A percentile compares a stretch with the other conserved stretches of the same genome.
Conservation (phyloP, 2,888 invertebrate species). For the Thera britannica region DNA sequence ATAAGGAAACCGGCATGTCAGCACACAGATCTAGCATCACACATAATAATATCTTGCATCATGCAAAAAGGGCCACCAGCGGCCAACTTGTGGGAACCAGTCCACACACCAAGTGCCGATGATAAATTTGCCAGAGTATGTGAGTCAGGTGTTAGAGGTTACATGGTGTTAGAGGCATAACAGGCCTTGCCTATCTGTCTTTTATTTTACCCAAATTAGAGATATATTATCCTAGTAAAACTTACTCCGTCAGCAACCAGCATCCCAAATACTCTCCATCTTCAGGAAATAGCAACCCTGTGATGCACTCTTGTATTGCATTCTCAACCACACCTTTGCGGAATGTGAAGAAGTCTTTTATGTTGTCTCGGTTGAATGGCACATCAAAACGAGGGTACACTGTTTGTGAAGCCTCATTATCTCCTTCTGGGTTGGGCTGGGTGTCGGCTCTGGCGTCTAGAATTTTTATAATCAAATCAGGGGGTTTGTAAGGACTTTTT, state of each 20-base stretch:
- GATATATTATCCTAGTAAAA: slow-evolving; percentile 34
- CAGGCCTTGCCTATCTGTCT: not conserved
- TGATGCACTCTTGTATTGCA: slow-evolving; percentile 89
- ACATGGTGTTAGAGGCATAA: no score
- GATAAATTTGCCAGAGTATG: no score
- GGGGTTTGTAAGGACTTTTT: no score
- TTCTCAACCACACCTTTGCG: slow-evolving; percentile 89
- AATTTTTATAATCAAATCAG: not conserved
- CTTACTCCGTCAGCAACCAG: slow-evolving; percentile 93
- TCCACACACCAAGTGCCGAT: no score
- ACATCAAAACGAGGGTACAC: slow-evolving; percentile 77
- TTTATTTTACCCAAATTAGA: no score
- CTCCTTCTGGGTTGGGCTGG: slow-evolving; percentile 55
- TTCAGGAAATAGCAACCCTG: slow-evolving; percentile 86
- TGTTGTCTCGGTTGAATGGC: slow-evolving; percentile 83
- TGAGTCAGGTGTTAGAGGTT: no score
- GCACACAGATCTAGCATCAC: no score
- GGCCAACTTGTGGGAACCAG: no score
- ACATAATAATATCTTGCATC: no score
- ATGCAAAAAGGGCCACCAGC: no score
- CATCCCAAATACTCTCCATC: slow-evolving; percentile 90
- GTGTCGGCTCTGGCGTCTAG: slow-evolving; percentile 70
- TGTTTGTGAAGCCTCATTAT: slow-evolving; percentile 57
- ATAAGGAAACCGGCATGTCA: no score
- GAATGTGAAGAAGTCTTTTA: slow-evolving; percentile 89